Percentiles rank a stretch among this genome's conserved stretches.
Conservation (phyloP, 2,888 invertebrate genomes). For the Lasioglossum marginatum region DNA sequence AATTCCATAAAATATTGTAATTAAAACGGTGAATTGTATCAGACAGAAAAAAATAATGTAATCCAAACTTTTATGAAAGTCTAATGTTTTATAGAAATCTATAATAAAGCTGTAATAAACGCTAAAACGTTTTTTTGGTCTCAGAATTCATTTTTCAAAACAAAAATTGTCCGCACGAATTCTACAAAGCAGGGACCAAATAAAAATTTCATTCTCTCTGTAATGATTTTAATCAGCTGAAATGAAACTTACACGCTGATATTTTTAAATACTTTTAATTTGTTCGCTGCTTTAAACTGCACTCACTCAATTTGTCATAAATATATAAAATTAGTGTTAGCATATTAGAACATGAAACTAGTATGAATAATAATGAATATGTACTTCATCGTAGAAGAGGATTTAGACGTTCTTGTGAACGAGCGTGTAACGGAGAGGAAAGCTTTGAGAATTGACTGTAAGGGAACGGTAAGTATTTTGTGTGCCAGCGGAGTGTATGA, state of each 20-base stretch:
- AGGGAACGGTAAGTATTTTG: not conserved
- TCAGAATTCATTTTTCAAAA: too few species aligned
- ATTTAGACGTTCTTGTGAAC: not conserved
- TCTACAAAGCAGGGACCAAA: not conserved
- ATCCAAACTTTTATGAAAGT: not conserved
- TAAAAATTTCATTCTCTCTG: not conserved
- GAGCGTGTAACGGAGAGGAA: not conserved
- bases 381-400: not conserved
- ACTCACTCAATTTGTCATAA: not conserved
- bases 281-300: not conserved
- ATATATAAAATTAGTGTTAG: not conserved
- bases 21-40: not conserved
- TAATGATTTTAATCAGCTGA: not conserved
- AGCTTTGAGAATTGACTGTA: not conserved
- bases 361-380: not conserved
- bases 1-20: not conserved
- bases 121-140: too few species aligned
- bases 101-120: too few species aligned
- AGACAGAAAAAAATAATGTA: not conserved
- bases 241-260: not conserved
- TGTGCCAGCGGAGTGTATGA: not conserved
- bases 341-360: not conserved
- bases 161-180: too few species aligned
- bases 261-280: not conserved
- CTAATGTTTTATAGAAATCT: not conserved